Evolutionary conservation across 2,888 invertebrate species (phyloP), one percentile per base, ranked within the genome.

Genomic region (Stegophylla sp.): DNA sequence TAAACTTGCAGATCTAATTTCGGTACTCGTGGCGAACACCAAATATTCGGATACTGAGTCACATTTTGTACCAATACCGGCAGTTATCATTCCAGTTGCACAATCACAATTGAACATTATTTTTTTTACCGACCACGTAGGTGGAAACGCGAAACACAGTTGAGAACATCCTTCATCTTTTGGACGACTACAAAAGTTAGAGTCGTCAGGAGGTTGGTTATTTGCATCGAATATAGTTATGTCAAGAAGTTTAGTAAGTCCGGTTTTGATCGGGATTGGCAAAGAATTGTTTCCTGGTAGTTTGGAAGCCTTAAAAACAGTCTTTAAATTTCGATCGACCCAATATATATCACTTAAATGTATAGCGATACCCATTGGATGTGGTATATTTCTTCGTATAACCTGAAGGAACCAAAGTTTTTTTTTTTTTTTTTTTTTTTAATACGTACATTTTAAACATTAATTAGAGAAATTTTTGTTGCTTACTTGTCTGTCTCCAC

Each of bases 1-100:
- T 43, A 99, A 87, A 84, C 93, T 93, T n/a, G 97, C 92, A 0
- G 94, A 93, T 51, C 96, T 90, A 74, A 99, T 94, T 88, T 97
- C 97, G 0, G 96, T 96, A 82, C 97, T 90, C 0, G 98, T 98
- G 0, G 96, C 93, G 86, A 97, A 97, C 1, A 98, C 93, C 20
- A 99, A 86, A 86, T 93, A 99, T 85, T 98, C 97, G 73, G 93
- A 91, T 0, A 95, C 92, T 4, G 90, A 91, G 83, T 92, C 92
- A 85, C 98, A 98, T 84, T 91, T 92, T 83, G 91, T 92, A 0
- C 90, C 89, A 53, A 90, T 89, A 81, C 89, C 90, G 0, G 88
- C 85, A 0, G 90, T 88, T n/a, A 86, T 86, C 12, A 97, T 87
- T 0, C 98, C 98, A 0, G 93, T 92, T 0, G 98, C 94, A 86